Evolutionary conservation across 2,113 vertebrate species (phyloP).

Genomic region (Mustela lutreola): DNA sequence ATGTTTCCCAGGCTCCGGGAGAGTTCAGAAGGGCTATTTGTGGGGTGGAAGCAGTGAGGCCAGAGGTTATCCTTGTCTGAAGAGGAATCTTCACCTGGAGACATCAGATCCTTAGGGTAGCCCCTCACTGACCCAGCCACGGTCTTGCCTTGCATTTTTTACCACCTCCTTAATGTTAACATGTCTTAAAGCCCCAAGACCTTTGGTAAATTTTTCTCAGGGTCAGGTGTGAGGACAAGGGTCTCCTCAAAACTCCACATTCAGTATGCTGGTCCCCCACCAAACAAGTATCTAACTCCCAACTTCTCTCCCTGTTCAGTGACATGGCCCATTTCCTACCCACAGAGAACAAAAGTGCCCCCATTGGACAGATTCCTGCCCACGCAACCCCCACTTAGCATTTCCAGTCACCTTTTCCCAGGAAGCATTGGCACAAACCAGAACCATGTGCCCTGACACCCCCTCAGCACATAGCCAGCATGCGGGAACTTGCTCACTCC

Average conservation of each 20-base stretch:
- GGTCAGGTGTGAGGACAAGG: neutral
- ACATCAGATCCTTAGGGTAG: neutral
- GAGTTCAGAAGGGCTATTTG: neutral
- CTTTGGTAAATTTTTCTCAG: neutral
- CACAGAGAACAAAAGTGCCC: neutral
- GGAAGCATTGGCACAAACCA: neutral
- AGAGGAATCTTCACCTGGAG: neutral
- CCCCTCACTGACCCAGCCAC: neutral
- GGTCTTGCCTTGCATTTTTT: neutral
- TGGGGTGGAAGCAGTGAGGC: neutral
- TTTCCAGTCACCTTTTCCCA: neutral
- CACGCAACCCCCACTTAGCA: rapidly evolving
- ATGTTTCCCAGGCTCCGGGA: neutral
- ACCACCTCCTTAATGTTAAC: neutral
- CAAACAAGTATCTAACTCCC: neutral
- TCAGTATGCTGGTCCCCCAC: too few species aligned
- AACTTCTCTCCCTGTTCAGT: neutral
- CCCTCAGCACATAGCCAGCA: neutral
- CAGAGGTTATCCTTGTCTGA: neutral
- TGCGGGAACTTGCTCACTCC: rapidly evolving
- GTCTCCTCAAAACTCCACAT: neutral
- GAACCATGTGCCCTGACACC: rapidly evolving
- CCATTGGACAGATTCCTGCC: neutral
- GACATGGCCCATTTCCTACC: neutral
- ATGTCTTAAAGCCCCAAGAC: neutral